phyloP scores from a whole-genome alignment of 2,888 invertebrate species.

The Cyclophora albipunctata region DNA sequence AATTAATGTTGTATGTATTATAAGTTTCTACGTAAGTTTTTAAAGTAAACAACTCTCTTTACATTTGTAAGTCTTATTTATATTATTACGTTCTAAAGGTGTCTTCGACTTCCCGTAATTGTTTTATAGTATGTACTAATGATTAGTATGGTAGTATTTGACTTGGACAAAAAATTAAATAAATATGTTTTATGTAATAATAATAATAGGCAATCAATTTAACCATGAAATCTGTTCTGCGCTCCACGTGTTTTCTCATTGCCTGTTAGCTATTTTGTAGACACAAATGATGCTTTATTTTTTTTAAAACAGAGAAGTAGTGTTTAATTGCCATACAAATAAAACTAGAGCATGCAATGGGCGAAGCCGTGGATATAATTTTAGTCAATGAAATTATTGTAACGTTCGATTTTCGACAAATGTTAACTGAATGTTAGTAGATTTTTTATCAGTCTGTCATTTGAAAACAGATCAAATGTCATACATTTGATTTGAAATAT shows the following conservation, averaged over 20 bases:
- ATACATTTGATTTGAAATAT: constrained; percentile 76
- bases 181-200: constrained; percentile 53
- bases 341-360: constrained; percentile 43
- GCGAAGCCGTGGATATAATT: constrained; percentile 45
- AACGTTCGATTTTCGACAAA: constrained; percentile 69
- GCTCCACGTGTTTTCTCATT: constrained; percentile 46
- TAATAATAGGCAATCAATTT: constrained; percentile 57
- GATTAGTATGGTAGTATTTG: constrained; percentile 53
- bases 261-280: constrained; percentile 31
- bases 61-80: constrained; percentile 72
- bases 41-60: constrained; percentile 71
- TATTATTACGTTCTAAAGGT: constrained; percentile 67
- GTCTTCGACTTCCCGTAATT: constrained; percentile 65
- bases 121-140: constrained; percentile 68
- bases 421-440: constrained; percentile 72
- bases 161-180: constrained; percentile 51
- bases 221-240: constrained; percentile 56
- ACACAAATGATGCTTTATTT: constrained; percentile 15
- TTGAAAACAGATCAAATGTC: constrained; percentile 69
- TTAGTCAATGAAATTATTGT: constrained; percentile 66
- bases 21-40: constrained; percentile 69
- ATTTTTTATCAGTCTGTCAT: constrained; percentile 72
- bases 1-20: constrained; percentile 60
- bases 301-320: constrained; percentile 6
- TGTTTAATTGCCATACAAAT: constrained; percentile 17